These are phyloP conservation scores for Calameuta pallipes DNA, from an alignment of 2,888 invertebrate species.

Conservation along the genomic window DNA sequence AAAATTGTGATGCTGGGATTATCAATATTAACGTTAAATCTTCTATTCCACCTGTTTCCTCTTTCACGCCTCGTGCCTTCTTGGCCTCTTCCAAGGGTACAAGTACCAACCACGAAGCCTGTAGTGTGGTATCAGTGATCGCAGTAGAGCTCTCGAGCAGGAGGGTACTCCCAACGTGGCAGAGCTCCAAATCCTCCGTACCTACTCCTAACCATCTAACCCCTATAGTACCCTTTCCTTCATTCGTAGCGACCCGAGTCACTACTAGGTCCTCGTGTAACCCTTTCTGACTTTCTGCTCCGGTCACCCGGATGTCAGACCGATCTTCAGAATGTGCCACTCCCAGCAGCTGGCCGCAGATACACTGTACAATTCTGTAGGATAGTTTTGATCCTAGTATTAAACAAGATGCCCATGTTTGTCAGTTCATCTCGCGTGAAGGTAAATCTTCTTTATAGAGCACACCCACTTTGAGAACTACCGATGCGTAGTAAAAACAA, in stretches of 20 bases:
- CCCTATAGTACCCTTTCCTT: constrained; percentile 3
- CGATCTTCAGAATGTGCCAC: constrained; percentile 13
- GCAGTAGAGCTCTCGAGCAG: constrained; percentile 62
- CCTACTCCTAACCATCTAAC: constrained; percentile 34
- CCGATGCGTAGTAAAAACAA: too few species aligned
- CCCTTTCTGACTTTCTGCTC: constrained; percentile 18
- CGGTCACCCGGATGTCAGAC: constrained; percentile 12
- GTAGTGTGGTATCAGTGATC: constrained; percentile 65
- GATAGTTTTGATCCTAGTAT: too few species aligned
- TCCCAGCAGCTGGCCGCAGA: constrained; percentile 11
- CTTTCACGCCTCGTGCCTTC: constrained; percentile 19
- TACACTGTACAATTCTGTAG: too few species aligned
- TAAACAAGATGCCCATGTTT: too few species aligned
- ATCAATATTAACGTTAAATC: constrained; percentile 60
- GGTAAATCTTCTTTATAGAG: too few species aligned
- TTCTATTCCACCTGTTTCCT: constrained; percentile 26
- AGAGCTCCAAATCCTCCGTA: constrained; percentile 61
- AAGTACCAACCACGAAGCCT: constrained; percentile 46
- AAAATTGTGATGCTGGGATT: constrained; percentile 34
- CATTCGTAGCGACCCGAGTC: not conserved
- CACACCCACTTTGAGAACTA: too few species aligned
- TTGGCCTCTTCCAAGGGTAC: constrained; percentile 43
- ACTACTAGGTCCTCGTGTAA: constrained; percentile 9
- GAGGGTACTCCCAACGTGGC: constrained; percentile 62
- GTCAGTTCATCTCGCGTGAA: too few species aligned